Percentiles rank a stretch among this genome's conserved stretches.
Evolutionary conservation across 1,140 invertebrate genomes (phyloP).

Genomic region (Melipona quadrifasciata): DNA sequence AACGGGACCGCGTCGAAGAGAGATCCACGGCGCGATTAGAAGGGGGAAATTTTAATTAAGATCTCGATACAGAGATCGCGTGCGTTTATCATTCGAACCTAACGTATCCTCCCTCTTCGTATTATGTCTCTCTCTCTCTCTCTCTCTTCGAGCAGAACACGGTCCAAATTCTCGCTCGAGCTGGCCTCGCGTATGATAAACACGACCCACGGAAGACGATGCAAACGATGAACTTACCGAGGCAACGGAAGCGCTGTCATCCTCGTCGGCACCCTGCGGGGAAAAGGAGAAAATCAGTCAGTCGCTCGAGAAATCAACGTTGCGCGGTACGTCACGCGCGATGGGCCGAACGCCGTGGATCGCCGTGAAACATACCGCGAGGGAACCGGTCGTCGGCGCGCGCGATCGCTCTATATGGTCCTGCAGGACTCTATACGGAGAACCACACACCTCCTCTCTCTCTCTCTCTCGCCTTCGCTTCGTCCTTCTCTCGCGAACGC

Average conservation of each 20-base stretch:
- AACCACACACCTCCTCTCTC: not conserved
- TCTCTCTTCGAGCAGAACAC: not conserved
- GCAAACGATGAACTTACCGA: conserved; percentile 82
- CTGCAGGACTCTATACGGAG: conserved; percentile 12
- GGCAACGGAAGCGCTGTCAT: conserved; percentile 87
- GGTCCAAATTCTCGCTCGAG: not conserved
- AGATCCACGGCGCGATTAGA: conserved; percentile 17
- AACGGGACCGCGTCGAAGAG: not conserved
- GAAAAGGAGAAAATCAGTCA: conserved; percentile 76
- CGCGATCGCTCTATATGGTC: conserved; percentile 53
- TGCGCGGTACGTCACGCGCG: conserved; percentile 58
- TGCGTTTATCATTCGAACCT: conserved; percentile 52
- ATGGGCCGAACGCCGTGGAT: conserved; percentile 1
- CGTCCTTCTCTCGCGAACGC: conserved; percentile 17
- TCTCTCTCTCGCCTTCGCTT: too few relatives aligned
- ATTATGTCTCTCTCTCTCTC: conserved; percentile 4
- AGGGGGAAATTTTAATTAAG: conserved; percentile 65
- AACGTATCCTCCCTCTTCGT: conserved; percentile 30
- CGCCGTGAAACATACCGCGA: conserved; percentile 1
- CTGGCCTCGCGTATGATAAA: conserved; percentile 43
- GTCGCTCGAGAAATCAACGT: conserved; percentile 61
- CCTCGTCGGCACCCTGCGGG: conserved; percentile 86
- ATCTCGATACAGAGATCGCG: conserved; percentile 53
- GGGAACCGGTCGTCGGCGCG: conserved; percentile 58
- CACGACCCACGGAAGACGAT: conserved; percentile 34